A percentile compares a stretch with the other conserved stretches of the same genome.
Conservation (phyloP, 23 tunicate species). For the Diplosoma virens region DNA sequence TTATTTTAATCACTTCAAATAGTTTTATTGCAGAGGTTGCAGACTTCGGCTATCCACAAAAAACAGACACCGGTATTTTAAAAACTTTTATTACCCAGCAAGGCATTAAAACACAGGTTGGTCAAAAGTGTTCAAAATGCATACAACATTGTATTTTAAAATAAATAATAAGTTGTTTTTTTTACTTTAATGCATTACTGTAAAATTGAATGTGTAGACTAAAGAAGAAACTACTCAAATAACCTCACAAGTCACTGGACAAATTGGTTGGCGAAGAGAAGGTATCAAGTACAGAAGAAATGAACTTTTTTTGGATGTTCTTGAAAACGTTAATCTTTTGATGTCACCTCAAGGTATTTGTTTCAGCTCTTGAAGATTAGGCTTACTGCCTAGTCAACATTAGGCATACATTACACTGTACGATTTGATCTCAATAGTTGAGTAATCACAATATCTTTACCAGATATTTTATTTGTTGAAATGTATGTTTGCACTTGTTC, state of each 20-base stretch:
- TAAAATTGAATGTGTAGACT: constrained; percentile 33
- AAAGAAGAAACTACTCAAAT: constrained; percentile 96
- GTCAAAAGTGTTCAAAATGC: not conserved
- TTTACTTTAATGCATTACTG: not conserved
- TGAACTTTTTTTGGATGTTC: constrained; percentile 94
- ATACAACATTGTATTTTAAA: not conserved
- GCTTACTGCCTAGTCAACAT: no score
- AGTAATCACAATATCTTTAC: no score
- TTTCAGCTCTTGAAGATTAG: no score
- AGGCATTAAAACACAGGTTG: constrained; percentile 87
- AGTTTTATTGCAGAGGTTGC: constrained; percentile 69
- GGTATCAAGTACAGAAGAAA: constrained; percentile 98
- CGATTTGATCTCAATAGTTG: no score
- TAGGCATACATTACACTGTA: no score
- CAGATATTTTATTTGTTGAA: no score
- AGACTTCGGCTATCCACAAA: constrained; percentile 94
- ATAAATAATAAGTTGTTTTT: not conserved
- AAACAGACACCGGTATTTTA: constrained; percentile 84
- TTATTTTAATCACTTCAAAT: no score
- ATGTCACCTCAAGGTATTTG: constrained; percentile 99
- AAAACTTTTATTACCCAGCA: constrained; percentile 97
- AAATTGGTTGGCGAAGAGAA: constrained; percentile 99
- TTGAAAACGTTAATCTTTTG: constrained; percentile 89
- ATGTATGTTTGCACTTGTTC: no score
- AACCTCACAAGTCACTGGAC: constrained; percentile 97